Evolutionary conservation across 2,888 invertebrate species (phyloP).

Genomic region (Muscina levida): DNA sequence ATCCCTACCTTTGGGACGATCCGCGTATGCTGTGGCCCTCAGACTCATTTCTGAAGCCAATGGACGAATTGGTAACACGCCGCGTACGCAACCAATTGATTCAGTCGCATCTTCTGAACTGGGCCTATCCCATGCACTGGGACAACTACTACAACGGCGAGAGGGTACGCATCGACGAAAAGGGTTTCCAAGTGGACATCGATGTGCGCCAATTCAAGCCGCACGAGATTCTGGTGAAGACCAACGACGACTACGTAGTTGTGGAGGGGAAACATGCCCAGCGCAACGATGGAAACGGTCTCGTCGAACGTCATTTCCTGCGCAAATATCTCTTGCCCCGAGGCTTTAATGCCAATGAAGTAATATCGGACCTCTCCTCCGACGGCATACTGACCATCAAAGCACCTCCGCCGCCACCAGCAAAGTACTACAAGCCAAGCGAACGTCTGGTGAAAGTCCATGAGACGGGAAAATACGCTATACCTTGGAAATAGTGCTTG

Average conservation of each 20-base stretch:
- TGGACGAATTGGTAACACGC: slow-evolving; percentile 75
- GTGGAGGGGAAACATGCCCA: slow-evolving; percentile 89
- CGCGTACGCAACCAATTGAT: slow-evolving; percentile 76
- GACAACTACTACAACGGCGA: slow-evolving; percentile 75
- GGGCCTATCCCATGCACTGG: slow-evolving; percentile 75
- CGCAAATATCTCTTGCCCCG: slow-evolving; percentile 87
- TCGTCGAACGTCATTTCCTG: slow-evolving; percentile 87
- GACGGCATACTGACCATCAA: slow-evolving; percentile 87
- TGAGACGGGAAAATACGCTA: slow-evolving; percentile 82
- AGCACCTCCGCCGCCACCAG: slow-evolving; percentile 82
- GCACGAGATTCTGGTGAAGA: slow-evolving; percentile 89
- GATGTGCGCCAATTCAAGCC: slow-evolving; percentile 90
- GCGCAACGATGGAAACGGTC: slow-evolving; percentile 86
- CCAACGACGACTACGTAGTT: slow-evolving; percentile 85
- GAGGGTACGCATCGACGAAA: slow-evolving; percentile 81
- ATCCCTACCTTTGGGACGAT: slow-evolving; percentile 76
- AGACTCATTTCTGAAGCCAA: slow-evolving; percentile 69
- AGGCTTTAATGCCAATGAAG: slow-evolving; percentile 86
- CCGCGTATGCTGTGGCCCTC: slow-evolving; percentile 70
- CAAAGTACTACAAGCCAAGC: slow-evolving; percentile 72
- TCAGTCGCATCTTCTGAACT: slow-evolving; percentile 72
- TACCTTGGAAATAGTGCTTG: slow-evolving; percentile 73
- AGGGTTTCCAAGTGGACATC: slow-evolving; percentile 86
- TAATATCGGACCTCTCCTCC: slow-evolving; percentile 86
- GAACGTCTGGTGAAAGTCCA: slow-evolving; percentile 82